Evolutionary conservation across 2,113 vertebrate genomes (phyloP).

Genomic region (Nesoenas mayeri): DNA sequence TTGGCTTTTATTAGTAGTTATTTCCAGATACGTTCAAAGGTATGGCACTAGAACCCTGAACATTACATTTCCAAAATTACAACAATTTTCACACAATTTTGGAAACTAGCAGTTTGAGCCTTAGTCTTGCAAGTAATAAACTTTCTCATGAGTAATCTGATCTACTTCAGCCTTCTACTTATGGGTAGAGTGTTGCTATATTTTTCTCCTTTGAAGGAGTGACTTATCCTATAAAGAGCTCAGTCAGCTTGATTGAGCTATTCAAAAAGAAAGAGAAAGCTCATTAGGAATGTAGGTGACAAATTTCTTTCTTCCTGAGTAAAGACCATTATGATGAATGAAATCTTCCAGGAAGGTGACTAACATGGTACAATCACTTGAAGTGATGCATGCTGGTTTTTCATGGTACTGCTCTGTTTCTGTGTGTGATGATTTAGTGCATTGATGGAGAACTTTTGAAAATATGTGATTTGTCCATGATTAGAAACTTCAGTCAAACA

Average conservation of each 20-base stretch:
- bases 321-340: not conserved
- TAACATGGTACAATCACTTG: not conserved
- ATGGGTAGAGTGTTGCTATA: not conserved
- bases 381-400: not conserved
- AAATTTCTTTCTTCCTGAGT: not conserved
- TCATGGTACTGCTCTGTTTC: not conserved
- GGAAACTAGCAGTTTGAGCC: not conserved
- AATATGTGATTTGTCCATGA: not conserved
- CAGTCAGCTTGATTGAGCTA: not conserved
- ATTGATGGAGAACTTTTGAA: not conserved
- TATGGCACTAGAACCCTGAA: not conserved
- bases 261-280: not conserved
- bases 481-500: not conserved
- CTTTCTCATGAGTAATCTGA: not conserved
- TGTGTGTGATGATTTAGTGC: not conserved
- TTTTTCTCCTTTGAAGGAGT: not conserved
- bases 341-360: slow-evolving; percentile 1
- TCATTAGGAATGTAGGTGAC: not conserved
- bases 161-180: not conserved
- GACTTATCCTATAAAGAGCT: not conserved
- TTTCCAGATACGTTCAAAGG: not conserved
- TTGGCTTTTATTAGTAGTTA: not conserved
- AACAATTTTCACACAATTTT: not conserved
- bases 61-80: not conserved
- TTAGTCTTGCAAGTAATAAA: not conserved